Base-by-base conservation (phyloP, 1,140 invertebrate species). In the Vollenhovia emeryi region DNA sequence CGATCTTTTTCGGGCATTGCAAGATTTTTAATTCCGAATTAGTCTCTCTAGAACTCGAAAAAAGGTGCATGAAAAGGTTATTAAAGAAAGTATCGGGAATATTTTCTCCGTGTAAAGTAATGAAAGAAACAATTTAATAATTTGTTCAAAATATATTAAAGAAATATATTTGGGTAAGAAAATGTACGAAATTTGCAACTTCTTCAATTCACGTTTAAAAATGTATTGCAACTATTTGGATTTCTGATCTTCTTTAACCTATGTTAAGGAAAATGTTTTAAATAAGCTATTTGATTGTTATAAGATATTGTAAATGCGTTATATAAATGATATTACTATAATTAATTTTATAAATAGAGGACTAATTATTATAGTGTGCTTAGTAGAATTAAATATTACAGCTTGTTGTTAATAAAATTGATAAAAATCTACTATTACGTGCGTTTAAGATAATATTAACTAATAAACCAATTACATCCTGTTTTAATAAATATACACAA, bases 281-380 rank as follows among this genome's bases (percentile, higher is more conserved):
- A n/a, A n/a, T 48, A 30, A 30, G 13, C 48, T 48, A 69, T 27
- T n/a, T 2, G 15, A 2, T 24, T 6, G 18, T 48, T 69, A 2
- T 2, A 69, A n/a, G n/a, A 48, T 48, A 69, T 68, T 64, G 6
- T 8, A 66, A 66, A 45, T 68, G n/a, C n/a, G n/a, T 45, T 59
- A 59, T 60, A 60, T 13, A 68, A 40, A 66, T 45, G 5, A 48
- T n/a, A 48, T 18, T 71, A 71, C 5, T 2, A 21, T 27, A 8
- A 68, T 50, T 15, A 66, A 36, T 69, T 59, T 30, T 21, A 66
- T 69, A 48, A 40, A 73, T 52, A 52, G 3, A 52, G 9, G 36
- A 73, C 4, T 52, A 60, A 30, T 60, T 55, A 55, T 55, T 52
- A 13, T 30, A 60, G 7, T 21, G 2, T 30, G 13, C 2, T 50